Conservation (phyloP, 1,140 invertebrate genomes). For the Chrysopa pallens region DNA sequence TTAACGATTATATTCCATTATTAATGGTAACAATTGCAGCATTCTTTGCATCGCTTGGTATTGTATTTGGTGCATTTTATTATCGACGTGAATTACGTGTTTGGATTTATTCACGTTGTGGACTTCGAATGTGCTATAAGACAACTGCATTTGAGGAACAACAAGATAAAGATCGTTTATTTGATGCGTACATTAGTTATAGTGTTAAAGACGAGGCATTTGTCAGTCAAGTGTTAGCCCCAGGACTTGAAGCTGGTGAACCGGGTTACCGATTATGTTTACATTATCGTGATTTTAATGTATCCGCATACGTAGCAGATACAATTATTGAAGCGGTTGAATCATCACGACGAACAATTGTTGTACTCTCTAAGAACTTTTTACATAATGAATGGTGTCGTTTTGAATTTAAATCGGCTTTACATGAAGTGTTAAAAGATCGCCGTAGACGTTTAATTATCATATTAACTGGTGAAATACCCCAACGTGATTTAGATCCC, state of each 20-base stretch:
- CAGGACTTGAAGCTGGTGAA: slow-evolving; percentile 56
- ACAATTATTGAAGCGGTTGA: slow-evolving; percentile 82
- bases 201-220: slow-evolving; percentile 79
- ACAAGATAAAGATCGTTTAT: slow-evolving; percentile 64
- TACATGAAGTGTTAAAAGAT: slow-evolving; percentile 79
- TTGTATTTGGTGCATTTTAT: slow-evolving; percentile 56
- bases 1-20: slow-evolving; percentile 62
- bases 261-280: slow-evolving; percentile 63
- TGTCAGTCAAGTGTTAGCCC: slow-evolving; percentile 67
- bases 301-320: slow-evolving; percentile 67
- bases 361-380: slow-evolving; percentile 84
- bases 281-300: slow-evolving; percentile 72
- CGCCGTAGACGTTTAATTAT: slow-evolving; percentile 66
- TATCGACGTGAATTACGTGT: slow-evolving; percentile 67
- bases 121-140: slow-evolving; percentile 65
- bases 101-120: slow-evolving; percentile 76
- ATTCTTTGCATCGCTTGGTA: slow-evolving; percentile 48
- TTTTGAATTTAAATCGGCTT: slow-evolving; percentile 80
- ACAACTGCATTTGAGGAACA: slow-evolving; percentile 54
- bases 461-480: slow-evolving; percentile 67
- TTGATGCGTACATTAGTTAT: slow-evolving; percentile 83
- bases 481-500: slow-evolving; percentile 69
- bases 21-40: slow-evolving; percentile 53
- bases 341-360: slow-evolving; percentile 71
- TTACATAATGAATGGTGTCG: slow-evolving; percentile 86